Conservation (phyloP, 2,113 vertebrate genomes). For the human region DNA sequence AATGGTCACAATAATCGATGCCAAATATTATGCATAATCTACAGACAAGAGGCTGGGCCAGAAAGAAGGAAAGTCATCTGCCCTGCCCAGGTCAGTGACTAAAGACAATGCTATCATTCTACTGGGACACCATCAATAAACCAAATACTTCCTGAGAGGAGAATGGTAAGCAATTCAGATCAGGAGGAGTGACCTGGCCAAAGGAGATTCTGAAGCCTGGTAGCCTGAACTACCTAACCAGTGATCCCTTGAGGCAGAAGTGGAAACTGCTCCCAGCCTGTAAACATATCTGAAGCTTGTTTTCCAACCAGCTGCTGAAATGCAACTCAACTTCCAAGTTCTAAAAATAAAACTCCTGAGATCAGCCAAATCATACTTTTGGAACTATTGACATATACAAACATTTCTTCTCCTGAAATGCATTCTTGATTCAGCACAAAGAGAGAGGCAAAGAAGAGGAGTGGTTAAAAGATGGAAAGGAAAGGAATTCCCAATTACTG, state of each 20-base stretch:
- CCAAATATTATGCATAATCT: neutral
- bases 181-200: neutral
- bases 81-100: neutral
- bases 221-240: neutral
- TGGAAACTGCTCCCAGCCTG: conserved; percentile 3
- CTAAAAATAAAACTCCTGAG: conserved; percentile 51
- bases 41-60: neutral
- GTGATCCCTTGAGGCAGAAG: neutral
- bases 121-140: neutral
- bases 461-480: neutral
- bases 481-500: neutral
- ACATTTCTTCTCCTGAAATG: conserved; percentile 47
- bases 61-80: neutral
- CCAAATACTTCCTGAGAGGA: neutral
- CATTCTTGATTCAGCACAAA: neutral
- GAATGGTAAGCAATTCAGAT: neutral
- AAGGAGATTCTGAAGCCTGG: neutral
- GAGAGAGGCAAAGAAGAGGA: neutral
- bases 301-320: conserved; percentile 41
- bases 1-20: neutral
- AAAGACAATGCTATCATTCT: neutral
- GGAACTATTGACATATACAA: neutral
- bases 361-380: conserved; percentile 43
- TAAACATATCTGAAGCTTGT: conserved; percentile 5
- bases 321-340: conserved; percentile 40